These are phyloP conservation scores for Gymnoscopelus microlampas DNA, from an alignment of 2,797 vertebrate species.

Conservation along the genomic window DNA sequence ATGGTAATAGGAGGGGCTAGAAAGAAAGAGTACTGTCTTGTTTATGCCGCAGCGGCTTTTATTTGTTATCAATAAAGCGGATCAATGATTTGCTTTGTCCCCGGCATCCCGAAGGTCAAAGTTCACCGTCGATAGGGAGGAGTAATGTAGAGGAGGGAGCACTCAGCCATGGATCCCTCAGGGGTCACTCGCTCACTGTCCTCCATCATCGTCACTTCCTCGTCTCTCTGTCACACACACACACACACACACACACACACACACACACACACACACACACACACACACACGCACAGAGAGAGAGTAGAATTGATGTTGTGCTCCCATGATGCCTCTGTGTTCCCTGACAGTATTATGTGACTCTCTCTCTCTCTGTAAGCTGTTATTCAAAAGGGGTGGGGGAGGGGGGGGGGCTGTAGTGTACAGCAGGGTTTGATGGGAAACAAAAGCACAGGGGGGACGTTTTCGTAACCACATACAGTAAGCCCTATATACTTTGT, in stretches of 20 bases:
- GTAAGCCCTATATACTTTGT: no score
- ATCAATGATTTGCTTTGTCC: no score
- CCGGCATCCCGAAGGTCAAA: no score
- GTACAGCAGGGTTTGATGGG: neutral
- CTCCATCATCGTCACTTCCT: constrained; percentile 11
- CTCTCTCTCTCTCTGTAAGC: constrained; percentile 36
- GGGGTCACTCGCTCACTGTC: no score
- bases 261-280: constrained; percentile 1
- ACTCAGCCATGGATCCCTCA: no score
- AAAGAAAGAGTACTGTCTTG: neutral
- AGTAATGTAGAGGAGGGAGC: no score
- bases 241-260: neutral
- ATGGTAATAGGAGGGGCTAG: neutral
- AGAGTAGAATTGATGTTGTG: constrained; percentile 16
- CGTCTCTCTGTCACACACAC: neutral
- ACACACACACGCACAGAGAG: constrained; percentile 9
- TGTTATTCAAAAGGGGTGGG: constrained; percentile 44
- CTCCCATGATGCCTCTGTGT: neutral
- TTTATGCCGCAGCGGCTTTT: no score
- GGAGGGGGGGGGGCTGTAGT: constrained; percentile 25
- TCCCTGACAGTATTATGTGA: neutral
- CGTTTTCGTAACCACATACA: no score
- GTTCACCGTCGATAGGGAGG: no score
- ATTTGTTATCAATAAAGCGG: no score
- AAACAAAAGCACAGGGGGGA: neutral